Evolutionary conservation across 2,113 vertebrate genomes (phyloP).

Genomic region (Equus quagga): DNA sequence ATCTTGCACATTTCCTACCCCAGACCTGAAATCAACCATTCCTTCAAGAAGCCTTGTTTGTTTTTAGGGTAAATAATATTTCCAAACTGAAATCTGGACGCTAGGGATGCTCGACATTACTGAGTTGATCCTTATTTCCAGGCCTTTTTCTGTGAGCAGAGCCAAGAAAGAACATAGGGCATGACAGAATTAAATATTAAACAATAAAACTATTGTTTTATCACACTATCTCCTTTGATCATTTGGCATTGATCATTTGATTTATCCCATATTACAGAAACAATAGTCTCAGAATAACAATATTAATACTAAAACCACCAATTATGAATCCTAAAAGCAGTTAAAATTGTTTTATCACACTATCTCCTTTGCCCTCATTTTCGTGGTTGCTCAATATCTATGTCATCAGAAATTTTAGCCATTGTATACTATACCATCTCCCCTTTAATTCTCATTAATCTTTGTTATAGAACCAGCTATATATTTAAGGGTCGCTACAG

Average conservation of each 20-base stretch:
- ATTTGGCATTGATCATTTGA: neutral
- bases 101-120: neutral
- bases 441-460: neutral
- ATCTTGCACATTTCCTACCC: neutral
- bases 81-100: neutral
- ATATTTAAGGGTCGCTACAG: neutral
- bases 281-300: neutral
- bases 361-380: neutral
- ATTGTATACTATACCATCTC: too few species aligned
- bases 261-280: neutral
- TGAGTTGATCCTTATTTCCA: neutral
- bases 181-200: neutral
- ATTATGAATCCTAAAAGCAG: neutral
- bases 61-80: neutral
- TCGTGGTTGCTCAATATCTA: neutral
- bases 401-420: neutral
- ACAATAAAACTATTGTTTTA: too few species aligned
- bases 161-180: neutral
- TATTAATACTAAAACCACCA: neutral
- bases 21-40: neutral
- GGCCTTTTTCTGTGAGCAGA: neutral
- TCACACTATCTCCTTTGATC: too few species aligned
- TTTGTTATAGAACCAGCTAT: neutral
- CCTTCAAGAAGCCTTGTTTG: neutral
- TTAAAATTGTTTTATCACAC: neutral